Base-by-base conservation (phyloP, 2,113 vertebrate genomes). In the Capra hircus region DNA sequence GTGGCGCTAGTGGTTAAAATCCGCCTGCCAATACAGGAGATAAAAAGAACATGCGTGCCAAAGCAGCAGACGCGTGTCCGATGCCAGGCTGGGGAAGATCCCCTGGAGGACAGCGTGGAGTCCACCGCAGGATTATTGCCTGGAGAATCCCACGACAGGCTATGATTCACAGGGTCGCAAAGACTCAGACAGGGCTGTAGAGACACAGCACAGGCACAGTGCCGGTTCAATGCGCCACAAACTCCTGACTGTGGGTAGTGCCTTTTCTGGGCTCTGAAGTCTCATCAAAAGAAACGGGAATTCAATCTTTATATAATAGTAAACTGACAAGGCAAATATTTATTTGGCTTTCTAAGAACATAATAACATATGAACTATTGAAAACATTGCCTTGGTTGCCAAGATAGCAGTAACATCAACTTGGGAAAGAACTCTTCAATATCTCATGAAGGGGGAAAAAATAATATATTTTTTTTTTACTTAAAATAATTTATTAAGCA, bases 321-420 rank as follows among this genome's bases (percentile, higher is more conserved):
- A 36, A 74, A 33, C 64, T 21, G 21, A 64, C 17, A 86, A 88
- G 7, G 40, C 57, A 19, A n/a, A 25, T 92, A 67, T 74, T 57
- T 86, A 81, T 81, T 88, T 91, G 19, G 30, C 6, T 94, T 81
- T 94, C n/a, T 23, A 94, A 50, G 59, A 95, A 87, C 6, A 62
- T 25, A 78, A 64, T 19, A 83, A 64, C 5, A 10, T 11, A 27
- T 23, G 8, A 88, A 84, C 17, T 36, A 21, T 28, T 27, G 30
- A 88, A 89, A 92, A 21, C 52, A 53, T 60, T 57, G 36, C 27
- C 40, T 89, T 93, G 25, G 33, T 88, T 52, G 36, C 84, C 45
- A 78, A 92, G 43, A 30, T 23, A 91, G 11, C 33, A 81, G 13
- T 74, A 81, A 40, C 10, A 25, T 71, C 53, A 90, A 33, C 21